A percentile compares a stretch with the other conserved stretches of the same genome.
Conservation (phyloP, 2,113 vertebrate species). For the Rynchops niger region DNA sequence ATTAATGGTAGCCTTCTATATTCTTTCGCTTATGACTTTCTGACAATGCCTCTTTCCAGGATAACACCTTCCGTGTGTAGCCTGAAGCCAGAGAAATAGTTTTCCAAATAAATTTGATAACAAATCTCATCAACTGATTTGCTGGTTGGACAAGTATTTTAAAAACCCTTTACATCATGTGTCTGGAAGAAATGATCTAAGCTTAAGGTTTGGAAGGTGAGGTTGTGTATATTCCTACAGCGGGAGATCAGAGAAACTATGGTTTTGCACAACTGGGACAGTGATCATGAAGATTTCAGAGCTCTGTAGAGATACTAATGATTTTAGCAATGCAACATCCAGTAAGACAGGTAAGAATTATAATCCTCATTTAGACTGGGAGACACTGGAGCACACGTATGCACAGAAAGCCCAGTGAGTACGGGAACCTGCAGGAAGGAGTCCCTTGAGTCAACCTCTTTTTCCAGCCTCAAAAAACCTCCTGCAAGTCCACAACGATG, state of each 20-base stretch:
- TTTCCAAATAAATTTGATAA: conserved; percentile 1
- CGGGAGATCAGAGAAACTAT: background rate
- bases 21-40: conserved; percentile 1
- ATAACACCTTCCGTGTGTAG: background rate
- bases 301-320: background rate
- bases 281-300: background rate
- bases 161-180: background rate
- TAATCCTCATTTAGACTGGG: background rate
- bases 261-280: background rate
- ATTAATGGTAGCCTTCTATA: background rate
- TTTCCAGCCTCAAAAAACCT: background rate
- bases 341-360: background rate
- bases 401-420: background rate
- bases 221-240: background rate
- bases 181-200: background rate
- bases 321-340: background rate
- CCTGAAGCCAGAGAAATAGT: conserved; percentile 7
- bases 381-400: background rate
- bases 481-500: background rate
- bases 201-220: background rate
- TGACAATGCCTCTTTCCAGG: background rate
- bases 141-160: background rate
- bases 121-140: conserved; percentile 13
- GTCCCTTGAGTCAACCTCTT: background rate
- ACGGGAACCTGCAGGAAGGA: background rate